Evolutionary conservation across 2,888 invertebrate genomes (phyloP).

Genomic region (Tachystola acroxantha): DNA sequence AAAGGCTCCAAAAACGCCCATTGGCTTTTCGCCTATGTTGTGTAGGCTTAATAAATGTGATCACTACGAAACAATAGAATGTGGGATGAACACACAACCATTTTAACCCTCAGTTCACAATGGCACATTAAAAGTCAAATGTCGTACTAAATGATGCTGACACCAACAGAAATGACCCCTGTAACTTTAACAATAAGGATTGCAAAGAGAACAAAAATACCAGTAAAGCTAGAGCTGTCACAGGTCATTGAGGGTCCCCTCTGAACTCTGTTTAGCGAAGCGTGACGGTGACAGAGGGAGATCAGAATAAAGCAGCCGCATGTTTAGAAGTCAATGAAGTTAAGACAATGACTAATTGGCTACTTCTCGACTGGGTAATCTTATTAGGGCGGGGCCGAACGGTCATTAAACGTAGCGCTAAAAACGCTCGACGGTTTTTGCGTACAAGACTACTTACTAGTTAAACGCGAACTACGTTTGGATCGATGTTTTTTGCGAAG

Average conservation of each 20-base stretch:
- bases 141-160: constrained; percentile 10
- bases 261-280: constrained; percentile 19
- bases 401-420: constrained; percentile 17
- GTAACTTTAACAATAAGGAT: constrained; percentile 22
- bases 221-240: constrained; percentile 21
- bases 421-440: constrained; percentile 14
- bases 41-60: constrained; percentile 36
- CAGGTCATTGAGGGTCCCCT: constrained; percentile 24
- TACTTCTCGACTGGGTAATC: constrained; percentile 25
- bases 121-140: constrained; percentile 29
- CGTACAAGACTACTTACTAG: no score
- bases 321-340: constrained; percentile 29
- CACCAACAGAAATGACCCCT: constrained; percentile 26
- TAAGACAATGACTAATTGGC: constrained; percentile 41
- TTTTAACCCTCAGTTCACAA: constrained; percentile 36
- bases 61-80: constrained; percentile 45
- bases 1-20: no score
- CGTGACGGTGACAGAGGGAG: constrained; percentile 25
- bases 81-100: constrained; percentile 39
- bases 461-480: neutral
- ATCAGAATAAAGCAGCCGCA: constrained; percentile 28
- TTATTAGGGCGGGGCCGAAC: constrained; percentile 21
- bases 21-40: constrained; percentile 26
- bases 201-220: constrained; percentile 17
- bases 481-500: constrained; percentile 4